Conservation (phyloP, 2,888 invertebrate genomes). For the Dasypogon diadema region DNA sequence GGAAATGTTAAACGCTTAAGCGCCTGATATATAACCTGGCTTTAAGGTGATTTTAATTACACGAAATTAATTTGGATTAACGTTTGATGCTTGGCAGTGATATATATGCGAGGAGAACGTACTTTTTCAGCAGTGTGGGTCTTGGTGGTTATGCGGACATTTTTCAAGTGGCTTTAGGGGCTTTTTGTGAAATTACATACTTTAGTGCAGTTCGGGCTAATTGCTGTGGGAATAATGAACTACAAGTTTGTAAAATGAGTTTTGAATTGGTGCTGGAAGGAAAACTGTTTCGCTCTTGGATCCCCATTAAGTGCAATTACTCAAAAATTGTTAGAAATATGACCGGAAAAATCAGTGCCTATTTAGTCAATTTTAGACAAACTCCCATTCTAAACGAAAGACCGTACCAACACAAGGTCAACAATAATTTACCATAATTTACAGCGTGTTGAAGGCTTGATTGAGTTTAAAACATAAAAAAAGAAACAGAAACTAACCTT, state of each 20-base stretch:
- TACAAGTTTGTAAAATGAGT: background rate
- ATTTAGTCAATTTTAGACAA: too few species aligned
- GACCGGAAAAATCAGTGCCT: too few species aligned
- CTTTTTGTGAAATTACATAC: background rate
- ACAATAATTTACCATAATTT: too few species aligned
- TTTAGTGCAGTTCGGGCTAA: background rate
- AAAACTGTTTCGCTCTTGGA: too few species aligned
- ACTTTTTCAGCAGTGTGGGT: conserved; percentile 9
- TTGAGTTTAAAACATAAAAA: too few species aligned
- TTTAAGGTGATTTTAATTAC: conserved; percentile 67
- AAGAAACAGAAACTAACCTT: too few species aligned
- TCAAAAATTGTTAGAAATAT: too few species aligned
- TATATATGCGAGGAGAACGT: conserved; percentile 43
- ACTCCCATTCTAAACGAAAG: too few species aligned
- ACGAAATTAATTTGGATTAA: conserved; percentile 67
- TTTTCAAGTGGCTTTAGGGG: conserved; percentile 23
- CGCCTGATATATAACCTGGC: conserved; percentile 61
- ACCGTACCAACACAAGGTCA: too few species aligned
- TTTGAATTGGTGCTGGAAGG: background rate
- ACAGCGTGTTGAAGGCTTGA: too few species aligned
- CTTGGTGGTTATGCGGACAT: conserved; percentile 11
- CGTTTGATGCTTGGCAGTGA: conserved; percentile 63
- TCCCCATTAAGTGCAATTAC: too few species aligned
- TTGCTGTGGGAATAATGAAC: background rate
- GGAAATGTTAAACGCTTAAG: conserved; percentile 56